These are phyloP conservation scores for Papilio demoleus DNA, from an alignment of 2,888 invertebrate species.

Conservation along the genomic window DNA sequence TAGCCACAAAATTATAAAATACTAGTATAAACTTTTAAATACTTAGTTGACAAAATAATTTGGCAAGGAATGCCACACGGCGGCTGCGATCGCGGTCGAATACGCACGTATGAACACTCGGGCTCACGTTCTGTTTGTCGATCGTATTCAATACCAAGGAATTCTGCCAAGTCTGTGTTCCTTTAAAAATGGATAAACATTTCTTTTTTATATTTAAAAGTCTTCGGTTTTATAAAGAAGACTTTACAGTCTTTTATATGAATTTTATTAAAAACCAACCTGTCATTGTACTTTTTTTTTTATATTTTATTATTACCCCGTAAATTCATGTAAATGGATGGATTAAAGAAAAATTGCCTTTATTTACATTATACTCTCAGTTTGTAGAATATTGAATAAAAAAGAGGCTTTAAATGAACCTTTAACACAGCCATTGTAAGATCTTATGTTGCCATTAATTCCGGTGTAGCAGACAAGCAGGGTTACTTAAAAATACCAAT, in stretches of 20 bases:
- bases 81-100: constrained; percentile 18
- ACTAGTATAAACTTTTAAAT: neutral
- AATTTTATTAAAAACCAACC: no score
- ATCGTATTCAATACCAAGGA: constrained; percentile 27
- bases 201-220: neutral
- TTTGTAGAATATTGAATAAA: no score
- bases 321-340: no score
- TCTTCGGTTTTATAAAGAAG: neutral
- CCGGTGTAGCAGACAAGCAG: no score
- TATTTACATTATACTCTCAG: no score
- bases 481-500: no score
- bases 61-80: constrained; percentile 35
- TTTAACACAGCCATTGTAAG: no score
- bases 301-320: no score
- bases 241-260: no score
- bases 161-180: constrained; percentile 31
- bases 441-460: no score
- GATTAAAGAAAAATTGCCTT: no score
- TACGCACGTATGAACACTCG: constrained; percentile 28
- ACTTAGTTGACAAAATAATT: constrained; percentile 31
- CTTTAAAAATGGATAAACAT: neutral
- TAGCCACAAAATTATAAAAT: neutral
- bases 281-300: neutral
- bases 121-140: constrained; percentile 28
- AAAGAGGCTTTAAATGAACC: no score